These are phyloP conservation scores for Dinocampus coccinellae DNA, from an alignment of 2,888 invertebrate genomes.

Conservation along the genomic window DNA sequence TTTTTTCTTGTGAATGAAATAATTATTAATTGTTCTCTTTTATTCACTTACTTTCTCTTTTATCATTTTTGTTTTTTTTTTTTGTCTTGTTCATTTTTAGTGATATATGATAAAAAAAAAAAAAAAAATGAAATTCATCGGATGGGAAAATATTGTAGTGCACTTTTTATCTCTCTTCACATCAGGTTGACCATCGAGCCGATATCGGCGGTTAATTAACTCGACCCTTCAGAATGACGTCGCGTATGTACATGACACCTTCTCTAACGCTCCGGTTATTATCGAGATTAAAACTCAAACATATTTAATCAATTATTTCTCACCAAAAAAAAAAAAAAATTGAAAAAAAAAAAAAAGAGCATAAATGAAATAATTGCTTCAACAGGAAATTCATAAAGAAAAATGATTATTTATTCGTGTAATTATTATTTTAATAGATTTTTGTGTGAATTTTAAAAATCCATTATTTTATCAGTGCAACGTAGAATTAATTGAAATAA, in stretches of 20 bases:
- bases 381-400: not conserved
- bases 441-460: not conserved
- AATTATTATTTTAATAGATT: not conserved
- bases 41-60: not conserved
- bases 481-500: not conserved
- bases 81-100: no score
- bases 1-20: not conserved
- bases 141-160: not conserved
- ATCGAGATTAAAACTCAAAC: not conserved
- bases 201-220: conserved; percentile 11
- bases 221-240: conserved; percentile 15
- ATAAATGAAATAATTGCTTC: no score
- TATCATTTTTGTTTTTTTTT: no score
- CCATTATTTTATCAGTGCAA: not conserved
- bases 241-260: not conserved
- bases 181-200: not conserved
- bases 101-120: not conserved
- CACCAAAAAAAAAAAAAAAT: not conserved
- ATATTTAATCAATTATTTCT: not conserved
- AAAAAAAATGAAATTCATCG: not conserved
- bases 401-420: not conserved
- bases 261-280: not conserved
- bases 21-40: not conserved
- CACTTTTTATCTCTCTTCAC: conserved; percentile 2
- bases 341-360: not conserved